Base-by-base conservation (phyloP, 2,113 vertebrate genomes). In the Etheostoma spectabile region DNA sequence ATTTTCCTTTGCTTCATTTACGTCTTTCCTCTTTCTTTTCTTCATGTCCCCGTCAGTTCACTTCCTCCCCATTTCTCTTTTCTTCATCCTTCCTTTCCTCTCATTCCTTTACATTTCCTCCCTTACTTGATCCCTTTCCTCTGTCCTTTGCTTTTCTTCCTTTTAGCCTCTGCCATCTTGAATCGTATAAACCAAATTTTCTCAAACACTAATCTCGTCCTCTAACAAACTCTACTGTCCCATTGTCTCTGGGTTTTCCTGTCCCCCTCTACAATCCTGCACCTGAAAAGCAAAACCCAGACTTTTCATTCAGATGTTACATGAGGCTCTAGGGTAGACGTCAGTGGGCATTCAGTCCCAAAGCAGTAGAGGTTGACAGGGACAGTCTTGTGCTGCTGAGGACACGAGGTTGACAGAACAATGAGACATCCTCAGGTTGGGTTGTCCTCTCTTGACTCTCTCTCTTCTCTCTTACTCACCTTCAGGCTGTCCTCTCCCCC, bases 361-460 rank as follows among this genome's bases (percentile, higher is more conserved):
- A 2, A 52, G 53, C 70, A 24, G 48, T 10, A 15, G 57, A 71
- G 74, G 57, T 52, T 57, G 52, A 82, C 67, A 5, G 57, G 33
- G 69, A 68, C 55, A 46, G 51, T 16, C 27, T 3, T 8, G 15
- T 59, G 46, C 55, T 46, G 24, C 38, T 45, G 69, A 61, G 66
- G 48, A 74, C 67, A 42, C 16, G 2, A 46, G 49, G 24, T 52
- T 55, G 83, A 81, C 74, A 46, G 38, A 75, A 68, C 76, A 68
- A 63, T 64, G 51, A 84, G 30, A 77, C 21, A 15, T 84, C 68
- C 60, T 62, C 46, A 59, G 62, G 77, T 67, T 79, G 46, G 55
- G 61, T 67, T 18, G 59, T 67, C 84, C 72, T 60, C 86, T 52
- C 35, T 45, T 15, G 60, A 67, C 45, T 64, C 49, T n/a, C 49